These are phyloP conservation scores for Tetragonula clypearis DNA, from an alignment of 1,140 invertebrate genomes.

Conservation along the genomic window DNA sequence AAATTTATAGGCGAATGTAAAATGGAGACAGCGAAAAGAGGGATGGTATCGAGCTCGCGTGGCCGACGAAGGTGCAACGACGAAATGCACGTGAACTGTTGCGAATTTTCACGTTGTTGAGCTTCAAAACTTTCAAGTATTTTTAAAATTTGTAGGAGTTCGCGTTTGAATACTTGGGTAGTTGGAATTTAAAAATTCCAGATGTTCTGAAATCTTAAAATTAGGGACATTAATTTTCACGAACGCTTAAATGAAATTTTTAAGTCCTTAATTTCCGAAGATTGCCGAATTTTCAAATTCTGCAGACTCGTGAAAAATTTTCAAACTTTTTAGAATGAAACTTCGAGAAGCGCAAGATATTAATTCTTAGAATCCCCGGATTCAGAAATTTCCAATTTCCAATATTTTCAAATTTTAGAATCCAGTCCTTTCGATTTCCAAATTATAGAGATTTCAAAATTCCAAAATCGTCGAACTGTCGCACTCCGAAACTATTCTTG, in stretches of 20 bases:
- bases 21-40: constrained; percentile 1
- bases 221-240: neutral
- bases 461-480: neutral
- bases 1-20: constrained; percentile 24
- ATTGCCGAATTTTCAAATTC: neutral
- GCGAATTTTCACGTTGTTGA: neutral
- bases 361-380: too few relatives aligned
- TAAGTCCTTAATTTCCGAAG: neutral
- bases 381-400: neutral
- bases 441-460: neutral
- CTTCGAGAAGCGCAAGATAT: too few relatives aligned
- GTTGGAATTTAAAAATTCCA: neutral
- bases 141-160: neutral
- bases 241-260: neutral
- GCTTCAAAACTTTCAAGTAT: neutral
- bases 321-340: too few relatives aligned
- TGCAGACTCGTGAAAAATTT: too few relatives aligned
- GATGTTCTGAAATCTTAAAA: neutral
- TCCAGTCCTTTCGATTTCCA: neutral
- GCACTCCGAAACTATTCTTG: neutral
- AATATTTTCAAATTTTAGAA: neutral
- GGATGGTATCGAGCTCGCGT: too few relatives aligned
- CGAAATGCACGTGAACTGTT: neutral
- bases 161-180: too few relatives aligned
- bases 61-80: neutral